Evolutionary conservation across 2,888 invertebrate genomes (phyloP).

Genomic region (Melanophora roralis): DNA sequence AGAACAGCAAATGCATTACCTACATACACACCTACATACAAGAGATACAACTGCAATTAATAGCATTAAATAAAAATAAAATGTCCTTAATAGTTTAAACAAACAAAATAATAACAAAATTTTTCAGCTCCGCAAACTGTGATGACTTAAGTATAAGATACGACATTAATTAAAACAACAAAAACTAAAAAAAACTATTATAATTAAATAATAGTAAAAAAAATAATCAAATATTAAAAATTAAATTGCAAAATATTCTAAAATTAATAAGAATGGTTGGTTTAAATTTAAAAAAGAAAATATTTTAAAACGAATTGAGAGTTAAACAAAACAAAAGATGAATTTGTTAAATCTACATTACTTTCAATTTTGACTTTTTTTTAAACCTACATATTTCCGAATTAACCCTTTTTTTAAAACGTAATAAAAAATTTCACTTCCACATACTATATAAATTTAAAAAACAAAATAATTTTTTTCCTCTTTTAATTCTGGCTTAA

Average conservation of each 20-base stretch:
- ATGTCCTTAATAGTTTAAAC: conserved; percentile 59
- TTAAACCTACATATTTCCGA: neutral
- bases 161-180: conserved; percentile 70
- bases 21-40: conserved; percentile 42
- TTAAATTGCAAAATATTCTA: conserved; percentile 40
- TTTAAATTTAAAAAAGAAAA: conserved; percentile 36
- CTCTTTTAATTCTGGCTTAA: no score
- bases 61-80: conserved; percentile 51
- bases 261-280: conserved; percentile 41
- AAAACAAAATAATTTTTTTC: no score
- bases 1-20: conserved; percentile 26
- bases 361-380: conserved; percentile 14
- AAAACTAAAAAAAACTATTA: conserved; percentile 49
- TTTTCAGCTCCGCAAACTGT: conserved; percentile 78
- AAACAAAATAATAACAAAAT: conserved; percentile 69
- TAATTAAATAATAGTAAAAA: conserved; percentile 65
- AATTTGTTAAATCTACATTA: conserved; percentile 35
- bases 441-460: no score
- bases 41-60: conserved; percentile 57
- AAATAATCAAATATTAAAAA: conserved; percentile 46
- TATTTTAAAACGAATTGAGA: conserved; percentile 25
- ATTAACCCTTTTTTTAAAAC: no score
- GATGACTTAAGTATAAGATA: conserved; percentile 77
- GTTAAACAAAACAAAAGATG: conserved; percentile 17
- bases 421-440: no score